These are phyloP conservation scores for Pyrrhosoma nymphula DNA, from an alignment of 2,888 invertebrate species.

Conservation along the genomic window DNA sequence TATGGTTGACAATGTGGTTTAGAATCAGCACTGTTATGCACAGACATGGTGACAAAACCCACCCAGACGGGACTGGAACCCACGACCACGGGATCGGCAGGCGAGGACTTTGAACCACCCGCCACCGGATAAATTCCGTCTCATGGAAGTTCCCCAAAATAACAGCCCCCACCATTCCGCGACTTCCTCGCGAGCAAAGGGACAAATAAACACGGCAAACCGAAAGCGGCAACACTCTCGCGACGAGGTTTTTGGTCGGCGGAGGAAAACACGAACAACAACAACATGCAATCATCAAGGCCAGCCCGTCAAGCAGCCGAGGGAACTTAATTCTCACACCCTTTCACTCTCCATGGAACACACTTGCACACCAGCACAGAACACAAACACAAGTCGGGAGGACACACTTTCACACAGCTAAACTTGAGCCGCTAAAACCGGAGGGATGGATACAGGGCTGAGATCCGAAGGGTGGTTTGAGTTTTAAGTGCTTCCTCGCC, in stretches of 20 bases:
- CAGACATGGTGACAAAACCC: too few relatives aligned
- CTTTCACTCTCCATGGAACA: background rate
- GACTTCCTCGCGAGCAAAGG: background rate
- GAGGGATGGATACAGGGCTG: too few relatives aligned
- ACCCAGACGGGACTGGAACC: too few relatives aligned
- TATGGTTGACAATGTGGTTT: too few relatives aligned
- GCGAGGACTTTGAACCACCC: too few relatives aligned
- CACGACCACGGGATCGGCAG: too few relatives aligned
- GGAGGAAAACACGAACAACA: background rate
- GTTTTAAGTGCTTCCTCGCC: background rate
- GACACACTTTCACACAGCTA: too few relatives aligned
- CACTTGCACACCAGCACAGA: background rate
- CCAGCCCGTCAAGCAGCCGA: background rate
- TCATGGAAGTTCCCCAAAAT: too few relatives aligned
- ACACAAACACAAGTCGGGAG: background rate
- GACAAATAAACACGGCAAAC: background rate
- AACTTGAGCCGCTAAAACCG: background rate
- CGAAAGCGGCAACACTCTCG: background rate
- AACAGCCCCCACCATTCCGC: background rate
- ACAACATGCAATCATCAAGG: background rate
- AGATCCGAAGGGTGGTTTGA: background rate
- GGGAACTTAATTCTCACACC: background rate
- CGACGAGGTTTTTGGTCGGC: background rate
- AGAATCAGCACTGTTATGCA: too few relatives aligned
- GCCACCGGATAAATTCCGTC: too few relatives aligned